Evolutionary conservation across 1,140 invertebrate species (phyloP), one percentile per base, ranked within the genome.

Genomic region (Ceratina calcarata): DNA sequence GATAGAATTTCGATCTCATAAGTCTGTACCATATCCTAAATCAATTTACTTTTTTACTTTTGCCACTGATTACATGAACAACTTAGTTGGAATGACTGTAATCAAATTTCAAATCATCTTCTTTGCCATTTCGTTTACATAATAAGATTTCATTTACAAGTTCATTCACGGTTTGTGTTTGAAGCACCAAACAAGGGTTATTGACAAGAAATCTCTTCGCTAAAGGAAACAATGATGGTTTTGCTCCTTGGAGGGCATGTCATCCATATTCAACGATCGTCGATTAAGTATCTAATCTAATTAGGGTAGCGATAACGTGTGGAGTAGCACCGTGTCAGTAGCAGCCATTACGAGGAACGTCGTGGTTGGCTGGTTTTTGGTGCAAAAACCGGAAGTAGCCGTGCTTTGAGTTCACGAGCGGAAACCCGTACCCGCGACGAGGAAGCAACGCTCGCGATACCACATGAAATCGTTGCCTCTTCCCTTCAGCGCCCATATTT

Each of bases 201-300:
- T 45, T 10, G 37, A 10, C 6, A 45, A 45, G 37, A 45, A 3
- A 45, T 45, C 37, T 10, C 32, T 6, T 37, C 37, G 37, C 37
- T 6, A 10, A 45, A 45, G 37, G 37, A 45, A 45, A 45, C 37
- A 45, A 45, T 45, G 37, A 45, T 10, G 37, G 37, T 45, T 45
- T 45, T 10, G 37, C 37, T 57, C 67, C 8, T 20, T 53, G 53
- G 64, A 62, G 24, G 22, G 1, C 22, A 53, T 22, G 62, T 62
- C 80, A 49, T 82, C 70, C 18, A 20, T 49, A 77, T 70, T 61
- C 49, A 72, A n/a, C 32, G 60, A 60, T 53, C 64, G 24, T 67
- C 60, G 73, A 82, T 85, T 85, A 57, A 53, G 6, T 85, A 85
- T 85, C 83, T 85, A 85, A 86, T 86, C 83, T 85, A 86, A 86